Evolutionary conservation across 2,113 vertebrate species (phyloP).

Genomic region (Galeopterus variegatus): DNA sequence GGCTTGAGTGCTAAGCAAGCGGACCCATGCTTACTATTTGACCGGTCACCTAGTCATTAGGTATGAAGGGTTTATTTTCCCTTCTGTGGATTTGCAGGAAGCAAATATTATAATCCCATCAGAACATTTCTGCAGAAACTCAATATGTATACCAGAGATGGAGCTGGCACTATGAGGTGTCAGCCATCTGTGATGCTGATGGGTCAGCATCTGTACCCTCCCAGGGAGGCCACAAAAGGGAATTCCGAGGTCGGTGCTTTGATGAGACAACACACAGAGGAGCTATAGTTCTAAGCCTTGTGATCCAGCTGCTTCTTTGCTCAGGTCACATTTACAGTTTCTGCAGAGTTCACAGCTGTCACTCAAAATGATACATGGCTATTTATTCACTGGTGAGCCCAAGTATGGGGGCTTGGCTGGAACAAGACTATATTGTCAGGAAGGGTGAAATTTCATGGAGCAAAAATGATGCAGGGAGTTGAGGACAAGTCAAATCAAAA

Average conservation of each 20-base stretch:
- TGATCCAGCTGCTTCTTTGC: background rate
- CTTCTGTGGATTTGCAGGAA: background rate
- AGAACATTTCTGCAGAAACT: conserved; percentile 24
- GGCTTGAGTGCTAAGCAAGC: background rate
- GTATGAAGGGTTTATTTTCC: background rate
- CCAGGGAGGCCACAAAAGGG: background rate
- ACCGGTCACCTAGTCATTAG: background rate
- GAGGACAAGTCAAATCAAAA: background rate
- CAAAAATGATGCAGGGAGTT: background rate
- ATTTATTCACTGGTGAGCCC: background rate
- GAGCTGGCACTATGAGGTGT: background rate
- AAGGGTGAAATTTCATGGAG: background rate
- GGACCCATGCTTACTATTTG: background rate
- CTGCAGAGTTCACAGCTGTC: background rate
- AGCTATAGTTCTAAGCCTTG: background rate
- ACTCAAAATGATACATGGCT: background rate
- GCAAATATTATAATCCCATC: background rate
- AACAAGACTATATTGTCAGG: background rate
- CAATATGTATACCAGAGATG: background rate
- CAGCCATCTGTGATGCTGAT: background rate
- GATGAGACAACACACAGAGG: background rate
- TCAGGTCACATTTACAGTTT: background rate
- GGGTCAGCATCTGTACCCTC: background rate
- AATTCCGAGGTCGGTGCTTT: background rate
- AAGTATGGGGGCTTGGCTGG: background rate